Conservation (phyloP, 2,113 vertebrate genomes). For the Scalopus aquaticus region DNA sequence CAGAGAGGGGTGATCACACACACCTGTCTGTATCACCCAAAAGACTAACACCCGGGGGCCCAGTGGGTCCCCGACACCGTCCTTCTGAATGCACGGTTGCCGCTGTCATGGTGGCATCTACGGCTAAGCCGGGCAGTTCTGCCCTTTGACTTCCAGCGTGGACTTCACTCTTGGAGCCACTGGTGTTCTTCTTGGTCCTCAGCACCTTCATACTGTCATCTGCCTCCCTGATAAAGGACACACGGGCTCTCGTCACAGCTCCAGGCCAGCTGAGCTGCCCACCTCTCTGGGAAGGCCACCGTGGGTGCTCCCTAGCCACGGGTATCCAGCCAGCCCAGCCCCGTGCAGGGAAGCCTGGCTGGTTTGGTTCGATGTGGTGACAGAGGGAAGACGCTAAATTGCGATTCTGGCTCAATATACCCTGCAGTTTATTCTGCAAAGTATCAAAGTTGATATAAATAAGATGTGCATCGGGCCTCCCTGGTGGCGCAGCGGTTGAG, state of each 20-base stretch:
- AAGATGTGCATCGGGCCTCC: too few species aligned
- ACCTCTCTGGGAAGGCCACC: not conserved
- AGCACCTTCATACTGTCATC: not conserved
- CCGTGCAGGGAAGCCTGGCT: not conserved
- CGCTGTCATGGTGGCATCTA: too few species aligned
- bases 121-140: too few species aligned
- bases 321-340: not conserved
- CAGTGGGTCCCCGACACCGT: too few species aligned
- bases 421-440: not conserved
- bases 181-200: not conserved
- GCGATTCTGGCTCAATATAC: not conserved
- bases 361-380: not conserved
- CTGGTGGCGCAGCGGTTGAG: too few species aligned
- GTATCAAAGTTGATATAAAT: not conserved
- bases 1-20: too few species aligned
- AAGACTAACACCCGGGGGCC: fast-evolving
- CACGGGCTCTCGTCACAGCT: not conserved
- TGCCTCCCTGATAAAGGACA: not conserved
- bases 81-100: too few species aligned
- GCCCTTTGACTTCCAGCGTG: not conserved
- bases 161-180: not conserved
- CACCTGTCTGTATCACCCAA: not conserved
- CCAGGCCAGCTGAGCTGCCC: not conserved
- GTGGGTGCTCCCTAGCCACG: fast-evolving
- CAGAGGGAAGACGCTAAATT: not conserved